Percentiles rank a stretch among this genome's conserved stretches.
These are phyloP conservation scores for Acanthurus leucopareius DNA, from an alignment of 2,797 vertebrate species.

Conservation along the genomic window DNA sequence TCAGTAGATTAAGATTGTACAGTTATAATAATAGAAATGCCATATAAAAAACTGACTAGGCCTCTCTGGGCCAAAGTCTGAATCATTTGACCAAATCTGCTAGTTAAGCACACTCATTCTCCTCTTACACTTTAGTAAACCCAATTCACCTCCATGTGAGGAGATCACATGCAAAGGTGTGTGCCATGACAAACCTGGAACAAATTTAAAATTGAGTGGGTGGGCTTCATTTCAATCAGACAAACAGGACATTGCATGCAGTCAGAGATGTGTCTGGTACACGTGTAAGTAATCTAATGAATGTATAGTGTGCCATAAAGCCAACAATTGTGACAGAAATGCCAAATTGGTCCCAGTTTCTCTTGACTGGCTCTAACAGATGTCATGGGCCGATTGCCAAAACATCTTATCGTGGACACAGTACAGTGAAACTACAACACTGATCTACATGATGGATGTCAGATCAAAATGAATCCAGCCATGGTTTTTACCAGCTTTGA, in stretches of 20 bases:
- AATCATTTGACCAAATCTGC: too few relatives aligned
- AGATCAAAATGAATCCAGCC: slow-evolving; percentile 83
- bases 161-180: too few relatives aligned
- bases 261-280: neutral
- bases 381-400: slow-evolving; percentile 80
- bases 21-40: too few relatives aligned
- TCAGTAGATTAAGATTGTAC: too few relatives aligned
- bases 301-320: slow-evolving; percentile 35
- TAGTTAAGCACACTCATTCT: too few relatives aligned
- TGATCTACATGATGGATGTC: slow-evolving; percentile 83
- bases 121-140: too few relatives aligned
- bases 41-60: too few relatives aligned
- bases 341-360: slow-evolving; percentile 70
- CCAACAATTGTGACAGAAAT: slow-evolving; percentile 67
- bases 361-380: slow-evolving; percentile 77
- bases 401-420: slow-evolving; percentile 80
- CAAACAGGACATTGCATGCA: neutral
- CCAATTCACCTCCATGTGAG: too few relatives aligned
- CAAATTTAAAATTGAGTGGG: too few relatives aligned
- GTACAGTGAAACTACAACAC: slow-evolving; percentile 77
- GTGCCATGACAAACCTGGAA: too few relatives aligned
- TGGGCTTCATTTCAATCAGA: neutral
- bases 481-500: slow-evolving; percentile 84
- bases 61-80: too few relatives aligned
- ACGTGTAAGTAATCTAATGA: slow-evolving; percentile 38